A percentile compares a stretch with the other conserved stretches of the same genome.
Evolutionary conservation across 2,888 invertebrate species (phyloP).

Genomic region (Smittia sp.): DNA sequence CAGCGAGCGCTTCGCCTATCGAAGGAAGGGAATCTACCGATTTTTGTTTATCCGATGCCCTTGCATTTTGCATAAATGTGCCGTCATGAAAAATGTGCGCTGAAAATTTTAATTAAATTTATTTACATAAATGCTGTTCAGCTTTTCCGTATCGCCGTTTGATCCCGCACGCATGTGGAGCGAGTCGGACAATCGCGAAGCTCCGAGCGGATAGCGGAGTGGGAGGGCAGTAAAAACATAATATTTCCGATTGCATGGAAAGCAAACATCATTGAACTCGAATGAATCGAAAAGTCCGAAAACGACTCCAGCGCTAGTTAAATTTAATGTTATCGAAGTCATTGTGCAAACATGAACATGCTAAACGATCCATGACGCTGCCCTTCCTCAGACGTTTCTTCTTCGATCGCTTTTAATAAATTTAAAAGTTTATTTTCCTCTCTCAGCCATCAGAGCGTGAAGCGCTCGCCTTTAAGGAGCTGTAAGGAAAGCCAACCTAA

Average conservation of each 20-base stretch:
- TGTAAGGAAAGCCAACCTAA: background rate
- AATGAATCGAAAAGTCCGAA: slow-evolving; percentile 10
- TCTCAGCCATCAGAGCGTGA: background rate
- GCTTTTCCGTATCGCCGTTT: background rate
- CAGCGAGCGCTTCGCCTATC: background rate
- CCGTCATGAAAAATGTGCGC: slow-evolving; percentile 7
- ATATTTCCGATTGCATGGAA: background rate
- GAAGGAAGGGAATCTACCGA: background rate
- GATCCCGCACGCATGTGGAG: background rate
- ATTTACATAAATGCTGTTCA: slow-evolving; percentile 28
- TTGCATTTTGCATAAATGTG: background rate
- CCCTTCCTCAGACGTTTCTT: background rate
- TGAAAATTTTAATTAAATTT: slow-evolving; percentile 25
- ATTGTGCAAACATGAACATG: slow-evolving; percentile 26
- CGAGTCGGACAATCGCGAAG: background rate
- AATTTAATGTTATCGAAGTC: slow-evolving; percentile 25
- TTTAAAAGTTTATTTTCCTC: background rate
- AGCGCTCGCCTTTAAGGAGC: background rate
- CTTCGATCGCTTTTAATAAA: background rate
- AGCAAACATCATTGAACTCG: slow-evolving; percentile 16
- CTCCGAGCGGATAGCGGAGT: background rate
- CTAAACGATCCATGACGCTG: slow-evolving; percentile 36
- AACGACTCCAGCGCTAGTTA: slow-evolving; percentile 24
- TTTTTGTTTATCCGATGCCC: slow-evolving; percentile 9
- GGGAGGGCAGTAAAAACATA: background rate